Evolutionary conservation across 2,797 vertebrate genomes (phyloP).

Genomic region (Pempheris klunzingeri): DNA sequence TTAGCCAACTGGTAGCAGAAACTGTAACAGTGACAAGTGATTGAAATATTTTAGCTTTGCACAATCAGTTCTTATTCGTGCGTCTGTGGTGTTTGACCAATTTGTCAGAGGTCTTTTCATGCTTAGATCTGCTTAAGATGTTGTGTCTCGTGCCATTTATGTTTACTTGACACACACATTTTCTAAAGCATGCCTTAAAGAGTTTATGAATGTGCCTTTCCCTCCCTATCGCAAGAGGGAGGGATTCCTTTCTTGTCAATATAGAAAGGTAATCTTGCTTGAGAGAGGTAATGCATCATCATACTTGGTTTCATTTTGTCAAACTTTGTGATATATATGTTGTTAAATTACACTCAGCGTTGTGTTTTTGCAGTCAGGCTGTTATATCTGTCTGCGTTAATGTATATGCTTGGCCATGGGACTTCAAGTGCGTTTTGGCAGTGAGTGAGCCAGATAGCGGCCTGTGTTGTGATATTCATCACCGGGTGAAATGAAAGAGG

Average conservation of each 20-base stretch:
- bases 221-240: not conserved
- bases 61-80: not conserved
- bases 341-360: conserved; percentile 15
- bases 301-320: not conserved
- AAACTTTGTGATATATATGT: not conserved
- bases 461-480: conserved; percentile 72
- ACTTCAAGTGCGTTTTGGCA: conserved; percentile 70
- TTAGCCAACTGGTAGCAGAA: not conserved
- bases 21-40: not conserved
- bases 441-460: conserved; percentile 62
- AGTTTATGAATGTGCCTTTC: not conserved
- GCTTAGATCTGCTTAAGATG: not conserved
- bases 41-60: not conserved
- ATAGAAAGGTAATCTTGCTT: not conserved
- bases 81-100: not conserved
- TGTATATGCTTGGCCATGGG: conserved; percentile 37
- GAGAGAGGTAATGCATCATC: not conserved
- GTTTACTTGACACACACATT: not conserved
- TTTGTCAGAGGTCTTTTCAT: not conserved
- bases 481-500: conserved; percentile 60
- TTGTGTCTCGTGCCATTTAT: not conserved
- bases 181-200: not conserved
- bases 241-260: not conserved
- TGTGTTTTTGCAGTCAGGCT: conserved; percentile 31
- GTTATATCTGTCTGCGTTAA: conserved; percentile 41